Conservation (phyloP, 2,888 invertebrate genomes). For the Scaptomyza reducta region DNA sequence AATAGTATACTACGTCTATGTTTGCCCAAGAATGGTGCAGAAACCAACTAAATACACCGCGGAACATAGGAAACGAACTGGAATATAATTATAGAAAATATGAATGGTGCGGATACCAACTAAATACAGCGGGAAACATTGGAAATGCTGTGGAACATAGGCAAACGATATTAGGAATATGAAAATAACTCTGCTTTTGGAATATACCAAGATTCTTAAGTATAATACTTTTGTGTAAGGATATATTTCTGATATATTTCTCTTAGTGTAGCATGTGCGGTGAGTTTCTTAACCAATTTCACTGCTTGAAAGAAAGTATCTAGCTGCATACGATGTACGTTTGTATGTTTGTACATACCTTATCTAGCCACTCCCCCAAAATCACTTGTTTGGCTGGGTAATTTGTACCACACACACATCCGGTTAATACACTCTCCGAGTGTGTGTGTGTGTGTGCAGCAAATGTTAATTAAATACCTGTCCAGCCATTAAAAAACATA, state of each 20-base stretch:
- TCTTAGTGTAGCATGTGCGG: constrained; percentile 1
- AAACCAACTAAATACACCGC: not conserved
- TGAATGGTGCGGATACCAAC: not conserved
- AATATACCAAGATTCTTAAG: no score
- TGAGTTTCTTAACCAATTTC: constrained; percentile 34
- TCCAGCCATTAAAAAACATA: constrained; percentile 75
- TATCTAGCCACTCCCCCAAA: constrained; percentile 38
- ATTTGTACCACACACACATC: constrained; percentile 47
- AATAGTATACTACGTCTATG: not conserved
- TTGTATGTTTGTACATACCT: constrained; percentile 24
- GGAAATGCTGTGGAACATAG: no score
- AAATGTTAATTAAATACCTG: constrained; percentile 79
- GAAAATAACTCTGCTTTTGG: no score
- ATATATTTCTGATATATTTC: no score
- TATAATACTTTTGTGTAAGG: no score
- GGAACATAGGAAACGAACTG: not conserved
- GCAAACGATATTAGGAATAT: no score
- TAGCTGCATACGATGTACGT: constrained; percentile 1
- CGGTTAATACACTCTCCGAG: constrained; percentile 50
- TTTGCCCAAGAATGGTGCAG: not conserved
- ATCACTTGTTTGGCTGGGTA: constrained; percentile 28
- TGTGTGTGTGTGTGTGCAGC: constrained; percentile 40
- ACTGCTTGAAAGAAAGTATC: constrained; percentile 37
- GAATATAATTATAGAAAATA: no score
- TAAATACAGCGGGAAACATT: not conserved